Conservation (phyloP, 2,797 vertebrate genomes). For the Nyctibius grandis region DNA sequence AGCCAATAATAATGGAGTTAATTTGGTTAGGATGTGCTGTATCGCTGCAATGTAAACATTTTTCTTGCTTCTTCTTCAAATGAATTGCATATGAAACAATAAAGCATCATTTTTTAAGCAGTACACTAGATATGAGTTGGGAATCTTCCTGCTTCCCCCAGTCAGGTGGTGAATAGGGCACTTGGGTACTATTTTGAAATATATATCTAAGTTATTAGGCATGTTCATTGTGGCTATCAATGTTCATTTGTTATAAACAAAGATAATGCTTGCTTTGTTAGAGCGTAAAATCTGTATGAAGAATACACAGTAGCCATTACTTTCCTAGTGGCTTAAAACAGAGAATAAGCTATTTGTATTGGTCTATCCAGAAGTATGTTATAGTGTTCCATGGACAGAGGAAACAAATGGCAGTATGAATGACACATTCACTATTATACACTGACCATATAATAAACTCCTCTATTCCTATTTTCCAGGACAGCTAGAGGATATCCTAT, state of each 20-base stretch:
- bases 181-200: neutral
- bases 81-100: neutral
- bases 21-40: neutral
- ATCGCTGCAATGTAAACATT: neutral
- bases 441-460: neutral
- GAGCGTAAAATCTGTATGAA: neutral
- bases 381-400: neutral
- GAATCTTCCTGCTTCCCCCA: neutral
- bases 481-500: neutral
- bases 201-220: neutral
- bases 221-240: neutral
- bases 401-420: neutral
- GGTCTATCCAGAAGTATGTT: neutral
- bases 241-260: neutral
- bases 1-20: neutral
- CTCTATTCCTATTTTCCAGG: neutral
- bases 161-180: neutral
- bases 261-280: neutral
- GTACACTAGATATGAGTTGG: neutral
- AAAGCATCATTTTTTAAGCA: neutral
- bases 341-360: neutral
- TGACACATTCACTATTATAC: neutral
- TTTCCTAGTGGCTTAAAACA: neutral
- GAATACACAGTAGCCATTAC: neutral
- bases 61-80: neutral